Evolutionary conservation across 2,888 invertebrate species (phyloP).

Genomic region (Ditula angustiorana): DNA sequence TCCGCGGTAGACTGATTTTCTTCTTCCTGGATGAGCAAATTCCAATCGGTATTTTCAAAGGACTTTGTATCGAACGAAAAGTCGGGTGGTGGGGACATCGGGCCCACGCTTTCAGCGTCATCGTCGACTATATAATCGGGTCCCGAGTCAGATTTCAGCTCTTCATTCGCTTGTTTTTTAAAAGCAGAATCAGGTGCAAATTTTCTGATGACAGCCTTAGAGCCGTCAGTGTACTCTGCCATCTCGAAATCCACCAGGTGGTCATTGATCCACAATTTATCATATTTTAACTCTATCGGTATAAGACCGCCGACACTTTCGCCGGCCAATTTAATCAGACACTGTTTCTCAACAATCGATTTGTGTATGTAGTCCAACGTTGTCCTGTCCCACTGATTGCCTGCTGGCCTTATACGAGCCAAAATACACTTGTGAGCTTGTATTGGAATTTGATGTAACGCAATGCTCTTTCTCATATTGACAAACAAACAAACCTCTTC

Average conservation of each 20-base stretch:
- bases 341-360: conserved; percentile 84
- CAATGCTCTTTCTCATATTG: conserved; percentile 86
- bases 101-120: conserved; percentile 48
- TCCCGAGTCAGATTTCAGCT: conserved; percentile 57
- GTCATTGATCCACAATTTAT: conserved; percentile 76
- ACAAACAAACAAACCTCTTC: conserved; percentile 86
- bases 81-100: conserved; percentile 48
- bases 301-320: conserved; percentile 60
- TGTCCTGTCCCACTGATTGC: conserved; percentile 73
- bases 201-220: conserved; percentile 60
- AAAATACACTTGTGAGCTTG: conserved; percentile 88
- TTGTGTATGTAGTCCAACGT: conserved; percentile 87
- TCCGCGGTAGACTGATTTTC: conserved; percentile 50
- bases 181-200: conserved; percentile 49
- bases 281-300: conserved; percentile 69
- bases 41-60: conserved; percentile 64
- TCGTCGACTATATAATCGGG: conserved; percentile 70
- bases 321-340: conserved; percentile 77
- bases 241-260: conserved; percentile 77
- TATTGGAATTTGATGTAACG: conserved; percentile 87
- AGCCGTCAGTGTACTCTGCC: conserved; percentile 69
- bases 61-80: conserved; percentile 53
- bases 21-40: conserved; percentile 59
- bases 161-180: conserved; percentile 35
- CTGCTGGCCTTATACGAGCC: conserved; percentile 61